phyloP scores from a whole-genome alignment of 2,888 invertebrate species.

The Diarsia mendica region DNA sequence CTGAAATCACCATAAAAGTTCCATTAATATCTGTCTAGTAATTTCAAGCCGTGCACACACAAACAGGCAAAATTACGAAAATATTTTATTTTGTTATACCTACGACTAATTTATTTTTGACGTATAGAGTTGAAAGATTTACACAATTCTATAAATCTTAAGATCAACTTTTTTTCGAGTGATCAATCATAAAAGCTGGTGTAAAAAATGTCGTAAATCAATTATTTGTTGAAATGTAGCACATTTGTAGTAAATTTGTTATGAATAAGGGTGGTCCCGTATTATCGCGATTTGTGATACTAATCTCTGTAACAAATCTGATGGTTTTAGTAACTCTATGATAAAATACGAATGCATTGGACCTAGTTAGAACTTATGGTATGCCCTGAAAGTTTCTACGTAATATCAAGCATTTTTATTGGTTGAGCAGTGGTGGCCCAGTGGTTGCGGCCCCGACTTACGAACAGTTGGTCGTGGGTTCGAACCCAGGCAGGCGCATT shows the following conservation, averaged over 20 bases:
- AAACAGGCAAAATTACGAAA: constrained; percentile 39
- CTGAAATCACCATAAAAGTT: constrained; percentile 47
- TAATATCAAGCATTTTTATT: background rate
- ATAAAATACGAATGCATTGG: too few species aligned
- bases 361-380: too few species aligned
- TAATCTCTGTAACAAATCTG: background rate
- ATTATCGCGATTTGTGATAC: background rate
- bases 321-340: background rate
- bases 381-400: background rate
- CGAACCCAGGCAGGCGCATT: too few species aligned
- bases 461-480: too few species aligned
- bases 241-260: constrained; percentile 30
- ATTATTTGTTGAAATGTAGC: constrained; percentile 37
- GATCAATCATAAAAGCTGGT: constrained; percentile 49
- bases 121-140: constrained; percentile 42
- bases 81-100: constrained; percentile 29
- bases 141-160: constrained; percentile 46
- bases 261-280: constrained; percentile 5
- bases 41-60: constrained; percentile 33
- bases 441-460: too few species aligned
- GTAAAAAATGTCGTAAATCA: constrained; percentile 39
- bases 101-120: constrained; percentile 41
- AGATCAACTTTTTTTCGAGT: constrained; percentile 37
- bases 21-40: constrained; percentile 45
- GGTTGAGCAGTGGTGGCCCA: too few species aligned